phyloP scores from a whole-genome alignment of 2,888 invertebrate genomes.

The Elysia crispata region DNA sequence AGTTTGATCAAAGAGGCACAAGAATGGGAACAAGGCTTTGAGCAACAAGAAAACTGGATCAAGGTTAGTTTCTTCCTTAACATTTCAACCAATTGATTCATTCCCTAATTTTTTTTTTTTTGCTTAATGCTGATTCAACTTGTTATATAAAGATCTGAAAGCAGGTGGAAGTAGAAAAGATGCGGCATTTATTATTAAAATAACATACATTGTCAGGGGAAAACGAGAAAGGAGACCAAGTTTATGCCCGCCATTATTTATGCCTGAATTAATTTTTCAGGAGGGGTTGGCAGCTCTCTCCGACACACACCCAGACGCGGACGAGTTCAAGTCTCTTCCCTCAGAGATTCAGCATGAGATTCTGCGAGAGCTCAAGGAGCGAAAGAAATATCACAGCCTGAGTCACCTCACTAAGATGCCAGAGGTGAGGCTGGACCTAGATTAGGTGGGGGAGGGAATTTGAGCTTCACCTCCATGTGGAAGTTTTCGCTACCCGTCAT shows the following conservation, averaged over 20 bases:
- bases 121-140: no score
- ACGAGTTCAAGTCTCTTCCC: constrained; percentile 88
- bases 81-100: background rate
- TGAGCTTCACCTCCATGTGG: no score
- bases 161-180: no score
- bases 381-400: constrained; percentile 93
- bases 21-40: constrained; percentile 47
- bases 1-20: constrained; percentile 56
- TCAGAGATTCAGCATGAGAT: constrained; percentile 95
- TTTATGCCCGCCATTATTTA: no score
- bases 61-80: constrained; percentile 13
- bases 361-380: constrained; percentile 92
- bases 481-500: no score
- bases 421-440: constrained; percentile 79
- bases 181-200: no score
- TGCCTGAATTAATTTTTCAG: no score
- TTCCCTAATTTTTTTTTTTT: background rate
- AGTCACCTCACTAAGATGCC: constrained; percentile 90
- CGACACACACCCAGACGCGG: constrained; percentile 87
- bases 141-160: no score
- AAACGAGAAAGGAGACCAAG: no score
- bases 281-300: constrained; percentile 79
- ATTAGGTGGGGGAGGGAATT: no score
- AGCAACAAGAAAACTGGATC: constrained; percentile 46
- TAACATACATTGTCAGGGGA: no score